A percentile compares a stretch with the other conserved stretches of the same genome.
Evolutionary conservation across 2,113 vertebrate genomes (phyloP).

Genomic region (Gila orcuttii): DNA sequence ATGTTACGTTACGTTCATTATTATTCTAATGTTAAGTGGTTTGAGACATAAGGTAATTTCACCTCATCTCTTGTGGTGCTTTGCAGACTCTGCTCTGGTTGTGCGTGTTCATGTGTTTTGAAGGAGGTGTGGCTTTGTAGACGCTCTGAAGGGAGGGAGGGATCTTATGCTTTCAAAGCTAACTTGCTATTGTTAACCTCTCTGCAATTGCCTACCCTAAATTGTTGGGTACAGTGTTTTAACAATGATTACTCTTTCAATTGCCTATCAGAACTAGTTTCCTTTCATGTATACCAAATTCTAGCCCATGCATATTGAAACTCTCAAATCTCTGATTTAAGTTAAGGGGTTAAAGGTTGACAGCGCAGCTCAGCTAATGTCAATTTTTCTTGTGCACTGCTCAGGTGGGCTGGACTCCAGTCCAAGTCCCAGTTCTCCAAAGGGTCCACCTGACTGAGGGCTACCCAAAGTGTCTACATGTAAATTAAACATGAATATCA

Average conservation of each 20-base stretch:
- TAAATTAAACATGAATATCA: constrained; percentile 62
- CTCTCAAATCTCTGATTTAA: not conserved
- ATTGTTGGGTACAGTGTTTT: not conserved
- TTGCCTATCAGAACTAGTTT: not conserved
- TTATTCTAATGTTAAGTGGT: too few species aligned
- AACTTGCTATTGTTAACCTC: too few species aligned
- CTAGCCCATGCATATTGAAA: too few species aligned
- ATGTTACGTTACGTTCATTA: too few species aligned
- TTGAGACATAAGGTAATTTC: too few species aligned
- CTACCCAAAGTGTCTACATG: constrained; percentile 42
- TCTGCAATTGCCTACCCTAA: too few species aligned
- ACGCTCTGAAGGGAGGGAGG: too few species aligned
- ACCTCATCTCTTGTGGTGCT: too few species aligned
- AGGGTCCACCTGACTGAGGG: constrained; percentile 59
- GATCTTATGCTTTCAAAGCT: too few species aligned
- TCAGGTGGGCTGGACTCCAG: not conserved
- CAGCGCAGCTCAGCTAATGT: not conserved
- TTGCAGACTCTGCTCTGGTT: too few species aligned
- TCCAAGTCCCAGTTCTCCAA: constrained; percentile 58
- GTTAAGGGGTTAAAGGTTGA: not conserved
- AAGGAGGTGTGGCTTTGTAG: too few species aligned
- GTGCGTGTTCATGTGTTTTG: too few species aligned
- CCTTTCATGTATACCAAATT: not conserved
- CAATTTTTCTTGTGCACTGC: not conserved
- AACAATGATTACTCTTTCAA: not conserved